phyloP scores from a whole-genome alignment of 2,113 vertebrate genomes.

The Thermophis baileyi region DNA sequence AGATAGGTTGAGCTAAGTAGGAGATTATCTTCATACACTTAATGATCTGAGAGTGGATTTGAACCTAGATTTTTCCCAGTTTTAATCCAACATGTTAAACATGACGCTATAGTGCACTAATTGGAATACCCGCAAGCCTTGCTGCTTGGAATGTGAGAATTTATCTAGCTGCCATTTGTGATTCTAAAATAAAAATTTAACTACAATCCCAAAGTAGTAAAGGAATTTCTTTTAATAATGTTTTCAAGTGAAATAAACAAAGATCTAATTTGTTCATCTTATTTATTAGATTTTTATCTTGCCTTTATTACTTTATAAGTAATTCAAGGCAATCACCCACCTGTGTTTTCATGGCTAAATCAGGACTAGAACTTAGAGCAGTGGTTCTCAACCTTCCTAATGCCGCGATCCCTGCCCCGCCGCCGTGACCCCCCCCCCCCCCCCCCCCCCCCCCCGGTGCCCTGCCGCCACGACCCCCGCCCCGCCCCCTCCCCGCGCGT shows the following conservation, averaged over 20 bases:
- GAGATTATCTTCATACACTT: background rate
- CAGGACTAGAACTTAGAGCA: background rate
- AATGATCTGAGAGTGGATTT: background rate
- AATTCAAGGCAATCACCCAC: too few relatives aligned
- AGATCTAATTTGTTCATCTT: background rate
- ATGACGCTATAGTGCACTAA: background rate
- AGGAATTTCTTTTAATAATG: background rate
- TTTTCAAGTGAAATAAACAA: background rate
- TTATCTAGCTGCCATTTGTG: background rate
- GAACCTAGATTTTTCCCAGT: background rate
- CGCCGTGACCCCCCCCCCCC: too few relatives aligned
- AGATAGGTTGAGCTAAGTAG: background rate
- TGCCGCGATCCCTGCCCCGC: too few relatives aligned
- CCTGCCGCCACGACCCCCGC: too few relatives aligned
- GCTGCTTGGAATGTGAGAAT: background rate
- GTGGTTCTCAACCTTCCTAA: too few relatives aligned
- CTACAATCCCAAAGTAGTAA: background rate
- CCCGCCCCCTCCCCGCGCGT: too few relatives aligned
- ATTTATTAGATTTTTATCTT: background rate
- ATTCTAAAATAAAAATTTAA: background rate
- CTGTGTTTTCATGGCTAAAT: background rate
- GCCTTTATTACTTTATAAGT: too few relatives aligned
- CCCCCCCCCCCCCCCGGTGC: too few relatives aligned
- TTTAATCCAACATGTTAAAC: background rate
- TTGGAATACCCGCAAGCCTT: background rate